A percentile compares a stretch with the other conserved stretches of the same genome.
phyloP scores from a whole-genome alignment of 2,797 vertebrate genomes.

The Enteromius viviparus region DNA sequence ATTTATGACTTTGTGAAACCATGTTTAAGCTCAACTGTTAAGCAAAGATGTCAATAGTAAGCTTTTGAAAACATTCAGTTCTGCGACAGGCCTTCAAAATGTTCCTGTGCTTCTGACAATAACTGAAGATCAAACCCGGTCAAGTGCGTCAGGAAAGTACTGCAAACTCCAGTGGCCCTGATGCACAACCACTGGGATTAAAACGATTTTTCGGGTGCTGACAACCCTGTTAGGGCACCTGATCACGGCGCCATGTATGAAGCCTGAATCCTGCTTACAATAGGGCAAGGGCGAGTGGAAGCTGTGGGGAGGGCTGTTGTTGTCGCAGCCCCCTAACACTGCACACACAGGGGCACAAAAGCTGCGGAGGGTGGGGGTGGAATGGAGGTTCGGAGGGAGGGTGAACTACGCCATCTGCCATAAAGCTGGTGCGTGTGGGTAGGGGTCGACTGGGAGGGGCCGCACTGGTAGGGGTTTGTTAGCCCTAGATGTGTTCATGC shows the following conservation, averaged over 20 bases:
- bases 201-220: conserved; percentile 34
- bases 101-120: background rate
- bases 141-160: conserved; percentile 16
- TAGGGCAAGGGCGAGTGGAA: conserved; percentile 33
- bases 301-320: conserved; percentile 43
- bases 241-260: conserved; percentile 21
- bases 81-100: background rate
- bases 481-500: conserved; percentile 54
- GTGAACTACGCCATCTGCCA: conserved; percentile 60
- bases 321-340: conserved; percentile 51
- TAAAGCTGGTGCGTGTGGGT: conserved; percentile 44
- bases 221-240: conserved; percentile 48
- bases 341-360: conserved; percentile 58
- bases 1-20: background rate
- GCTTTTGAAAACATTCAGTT: conserved; percentile 1
- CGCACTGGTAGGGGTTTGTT: conserved; percentile 20
- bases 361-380: conserved; percentile 46
- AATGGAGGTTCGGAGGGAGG: conserved; percentile 47
- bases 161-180: conserved; percentile 21
- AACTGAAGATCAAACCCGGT: conserved; percentile 5
- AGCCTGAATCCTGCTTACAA: conserved; percentile 45
- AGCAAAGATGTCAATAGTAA: conserved; percentile 22
- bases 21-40: background rate
- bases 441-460: conserved; percentile 45
- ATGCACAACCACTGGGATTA: conserved; percentile 26